Conservation (phyloP, 2,888 invertebrate genomes). For the Papilio protenor region DNA sequence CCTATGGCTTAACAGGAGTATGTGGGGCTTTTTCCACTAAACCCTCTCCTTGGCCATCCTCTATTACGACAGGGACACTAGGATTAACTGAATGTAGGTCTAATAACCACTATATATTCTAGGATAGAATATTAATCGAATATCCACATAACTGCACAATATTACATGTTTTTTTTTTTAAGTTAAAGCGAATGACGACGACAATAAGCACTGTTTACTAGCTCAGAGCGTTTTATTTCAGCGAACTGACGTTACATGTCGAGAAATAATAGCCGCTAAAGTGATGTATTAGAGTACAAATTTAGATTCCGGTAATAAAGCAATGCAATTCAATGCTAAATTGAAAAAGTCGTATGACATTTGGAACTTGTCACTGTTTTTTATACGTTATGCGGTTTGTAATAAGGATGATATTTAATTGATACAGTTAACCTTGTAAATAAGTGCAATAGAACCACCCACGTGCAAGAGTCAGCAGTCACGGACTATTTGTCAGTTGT, state of each 20-base stretch:
- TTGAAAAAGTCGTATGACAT: slow-evolving; percentile 3
- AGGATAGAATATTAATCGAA: too few species aligned
- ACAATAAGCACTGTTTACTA: neutral
- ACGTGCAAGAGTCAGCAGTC: slow-evolving; percentile 70
- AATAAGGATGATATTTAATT: slow-evolving; percentile 43
- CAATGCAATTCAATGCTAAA: slow-evolving; percentile 1
- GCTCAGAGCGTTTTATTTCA: neutral
- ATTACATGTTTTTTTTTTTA: too few species aligned
- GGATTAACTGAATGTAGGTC: too few species aligned
- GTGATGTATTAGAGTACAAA: slow-evolving; percentile 18
- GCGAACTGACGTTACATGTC: neutral
- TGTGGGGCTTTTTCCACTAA: too few species aligned
- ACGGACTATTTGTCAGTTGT: slow-evolving; percentile 76
- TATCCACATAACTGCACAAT: too few species aligned
- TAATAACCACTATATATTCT: too few species aligned
- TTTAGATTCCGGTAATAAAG: slow-evolving; percentile 23
- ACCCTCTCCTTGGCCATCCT: too few species aligned
- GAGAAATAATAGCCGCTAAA: slow-evolving; percentile 8
- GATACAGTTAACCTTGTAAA: slow-evolving; percentile 20
- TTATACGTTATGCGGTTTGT: slow-evolving; percentile 34
- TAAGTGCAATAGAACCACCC: slow-evolving; percentile 59
- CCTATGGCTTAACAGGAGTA: too few species aligned
- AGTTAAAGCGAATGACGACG: neutral
- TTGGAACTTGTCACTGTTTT: neutral
- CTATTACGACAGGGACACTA: too few species aligned